phyloP scores from a whole-genome alignment of 2,113 vertebrate species.

The rabbit (Oryctolagus cuniculus) region DNA sequence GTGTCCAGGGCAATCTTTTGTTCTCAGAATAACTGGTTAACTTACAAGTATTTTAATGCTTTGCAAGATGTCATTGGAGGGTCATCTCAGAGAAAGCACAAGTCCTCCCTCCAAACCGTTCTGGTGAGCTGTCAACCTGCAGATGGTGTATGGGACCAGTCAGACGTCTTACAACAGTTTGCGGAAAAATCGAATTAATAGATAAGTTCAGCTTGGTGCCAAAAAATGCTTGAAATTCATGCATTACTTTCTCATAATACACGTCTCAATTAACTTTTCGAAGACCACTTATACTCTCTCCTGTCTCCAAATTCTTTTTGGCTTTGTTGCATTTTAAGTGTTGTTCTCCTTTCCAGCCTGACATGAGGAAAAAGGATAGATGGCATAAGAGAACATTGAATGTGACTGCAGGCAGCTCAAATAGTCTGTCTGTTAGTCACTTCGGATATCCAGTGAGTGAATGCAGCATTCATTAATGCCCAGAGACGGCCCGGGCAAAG shows the following conservation, averaged over 20 bases:
- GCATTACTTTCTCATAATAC: too few species aligned
- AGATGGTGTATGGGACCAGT: neutral
- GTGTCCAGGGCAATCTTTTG: neutral
- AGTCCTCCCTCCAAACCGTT: neutral
- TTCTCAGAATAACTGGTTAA: conserved; percentile 45
- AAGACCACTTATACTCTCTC: neutral
- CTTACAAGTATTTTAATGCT: conserved; percentile 22
- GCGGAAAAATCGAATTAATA: too few species aligned
- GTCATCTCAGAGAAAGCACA: neutral
- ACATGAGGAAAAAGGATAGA: conserved; percentile 8
- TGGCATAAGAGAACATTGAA: conserved; percentile 55
- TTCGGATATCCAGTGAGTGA: conserved; percentile 56
- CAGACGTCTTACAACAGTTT: neutral
- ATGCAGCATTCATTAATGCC: conserved; percentile 75
- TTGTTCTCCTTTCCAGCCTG: conserved; percentile 7
- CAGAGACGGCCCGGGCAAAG: conserved; percentile 62
- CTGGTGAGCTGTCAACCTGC: neutral
- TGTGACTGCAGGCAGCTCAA: conserved; percentile 44
- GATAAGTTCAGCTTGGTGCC: too few species aligned
- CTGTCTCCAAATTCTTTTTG: conserved; percentile 33
- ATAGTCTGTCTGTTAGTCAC: conserved; percentile 78
- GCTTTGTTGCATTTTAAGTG: neutral
- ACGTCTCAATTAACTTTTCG: too few species aligned
- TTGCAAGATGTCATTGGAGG: neutral
- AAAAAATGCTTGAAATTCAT: too few species aligned